These are phyloP conservation scores for Crotalus helleri DNA, from an alignment of 2,113 vertebrate species.

Conservation along the genomic window DNA sequence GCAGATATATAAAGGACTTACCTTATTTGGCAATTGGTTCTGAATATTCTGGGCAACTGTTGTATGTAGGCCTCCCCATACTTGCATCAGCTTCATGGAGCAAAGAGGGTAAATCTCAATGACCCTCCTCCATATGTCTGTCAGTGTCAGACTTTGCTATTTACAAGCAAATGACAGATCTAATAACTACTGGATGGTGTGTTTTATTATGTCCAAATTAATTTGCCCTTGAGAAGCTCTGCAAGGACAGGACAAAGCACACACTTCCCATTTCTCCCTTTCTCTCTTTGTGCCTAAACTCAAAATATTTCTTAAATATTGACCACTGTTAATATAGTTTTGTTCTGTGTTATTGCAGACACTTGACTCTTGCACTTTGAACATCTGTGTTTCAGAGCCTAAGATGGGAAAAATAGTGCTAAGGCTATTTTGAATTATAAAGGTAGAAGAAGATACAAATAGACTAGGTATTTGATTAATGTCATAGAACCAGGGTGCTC, in stretches of 20 bases:
- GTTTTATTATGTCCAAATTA: not conserved
- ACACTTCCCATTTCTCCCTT: not conserved
- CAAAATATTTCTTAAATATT: not conserved
- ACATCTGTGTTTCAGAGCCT: not conserved
- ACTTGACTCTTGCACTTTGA: not conserved
- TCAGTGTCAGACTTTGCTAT: not conserved
- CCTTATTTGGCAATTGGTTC: not conserved
- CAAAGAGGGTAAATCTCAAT: not conserved
- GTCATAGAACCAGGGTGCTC: not conserved
- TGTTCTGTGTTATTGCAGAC: not conserved
- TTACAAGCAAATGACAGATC: not conserved
- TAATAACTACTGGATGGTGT: not conserved
- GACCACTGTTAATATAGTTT: not conserved
- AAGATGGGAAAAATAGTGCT: not conserved
- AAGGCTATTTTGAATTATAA: constrained; percentile 1
- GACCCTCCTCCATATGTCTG: not conserved
- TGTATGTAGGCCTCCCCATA: not conserved
- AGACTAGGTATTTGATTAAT: not conserved
- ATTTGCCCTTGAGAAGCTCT: not conserved
- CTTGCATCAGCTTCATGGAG: not conserved
- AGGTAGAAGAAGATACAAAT: not conserved
- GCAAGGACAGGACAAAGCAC: not conserved
- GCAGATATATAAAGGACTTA: not conserved
- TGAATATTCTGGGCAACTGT: not conserved
- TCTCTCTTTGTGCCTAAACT: not conserved